Evolutionary conservation across 1,140 invertebrate species (phyloP), one percentile per base, ranked within the genome.

Genomic region (Cepaea nemoralis): DNA sequence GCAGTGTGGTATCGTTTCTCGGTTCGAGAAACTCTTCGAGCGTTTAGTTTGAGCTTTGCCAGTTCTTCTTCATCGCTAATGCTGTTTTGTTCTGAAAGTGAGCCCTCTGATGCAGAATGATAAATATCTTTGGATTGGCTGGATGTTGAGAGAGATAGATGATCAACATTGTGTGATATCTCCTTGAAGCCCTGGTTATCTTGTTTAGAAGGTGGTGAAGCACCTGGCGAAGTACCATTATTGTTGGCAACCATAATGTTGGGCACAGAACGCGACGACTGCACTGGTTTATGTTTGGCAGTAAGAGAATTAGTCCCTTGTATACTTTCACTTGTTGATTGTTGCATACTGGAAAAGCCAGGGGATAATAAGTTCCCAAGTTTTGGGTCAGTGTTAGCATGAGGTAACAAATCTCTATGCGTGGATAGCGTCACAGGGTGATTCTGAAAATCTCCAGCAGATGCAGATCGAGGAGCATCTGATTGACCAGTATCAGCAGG

Each of bases 1-100:
- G 94, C 94, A 14, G 94, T 95, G 89, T 94, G 92, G 89, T 94
- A 94, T 6, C 93, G 90, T 81, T 93, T 90, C 66, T 93, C 93
- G 81, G 89, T 91, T 74, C 94, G 89, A 39, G 92, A 91, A 35
- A 91, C 87, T 73, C 94, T 90, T 86, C 93, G 93, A 82, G 87
- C 87, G 73, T 88, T 87, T 45, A 88, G 70, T 82, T 89, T 89
- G 75, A 81, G 78, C 63, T 85, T 86, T 16, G 86, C 76, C 35
- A 73, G n/a, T 12, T 88, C 87, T 24, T 91, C 89, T 31, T 91
- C 89, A n/a, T 77, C 81, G 66, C 66, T 48, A 1, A 66, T 39
- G 39, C 76, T 76, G 24, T 74, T 82, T 55, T 45, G 69, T 31
- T 84, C 80, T 33, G 83, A 81, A 83, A 83, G 78, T 75, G 69